A percentile compares a stretch with the other conserved stretches of the same genome.
These are phyloP conservation scores for Mustela nigripes DNA, from an alignment of 2,113 vertebrate species.

Conservation along the genomic window DNA sequence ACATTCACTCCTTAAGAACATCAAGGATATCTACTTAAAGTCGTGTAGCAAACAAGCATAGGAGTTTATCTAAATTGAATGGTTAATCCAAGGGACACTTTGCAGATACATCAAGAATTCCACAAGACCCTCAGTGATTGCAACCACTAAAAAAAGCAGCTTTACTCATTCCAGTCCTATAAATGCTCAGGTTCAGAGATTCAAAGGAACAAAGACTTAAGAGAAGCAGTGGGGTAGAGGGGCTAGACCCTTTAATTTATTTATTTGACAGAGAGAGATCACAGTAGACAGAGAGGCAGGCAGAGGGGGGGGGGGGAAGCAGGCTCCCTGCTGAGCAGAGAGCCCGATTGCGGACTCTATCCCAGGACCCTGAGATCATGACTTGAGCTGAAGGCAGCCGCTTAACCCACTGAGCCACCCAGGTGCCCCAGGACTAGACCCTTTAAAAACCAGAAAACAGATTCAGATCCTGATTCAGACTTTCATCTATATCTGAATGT, in stretches of 20 bases:
- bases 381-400: too few relatives aligned
- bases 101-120: conserved; percentile 51
- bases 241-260: not conserved
- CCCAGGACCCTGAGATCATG: too few relatives aligned
- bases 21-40: not conserved
- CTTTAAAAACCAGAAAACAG: not conserved
- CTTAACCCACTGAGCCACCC: too few relatives aligned
- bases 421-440: too few relatives aligned
- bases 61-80: conserved; percentile 56
- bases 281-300: too few relatives aligned
- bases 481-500: not conserved
- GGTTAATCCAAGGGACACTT: not conserved
- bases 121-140: not conserved
- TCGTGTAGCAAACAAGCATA: not conserved
- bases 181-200: not conserved
- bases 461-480: not conserved
- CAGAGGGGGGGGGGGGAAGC: too few relatives aligned
- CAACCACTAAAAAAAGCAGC: not conserved
- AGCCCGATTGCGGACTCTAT: too few relatives aligned
- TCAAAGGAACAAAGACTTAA: not conserved
- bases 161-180: not conserved
- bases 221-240: rapidly evolving
- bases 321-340: too few relatives aligned
- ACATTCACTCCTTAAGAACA: not conserved
- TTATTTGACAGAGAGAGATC: too few relatives aligned